Percentiles rank a stretch among this genome's conserved stretches.
These are phyloP conservation scores for Lacerta viridis DNA, from an alignment of 2,797 vertebrate genomes.

Conservation along the genomic window DNA sequence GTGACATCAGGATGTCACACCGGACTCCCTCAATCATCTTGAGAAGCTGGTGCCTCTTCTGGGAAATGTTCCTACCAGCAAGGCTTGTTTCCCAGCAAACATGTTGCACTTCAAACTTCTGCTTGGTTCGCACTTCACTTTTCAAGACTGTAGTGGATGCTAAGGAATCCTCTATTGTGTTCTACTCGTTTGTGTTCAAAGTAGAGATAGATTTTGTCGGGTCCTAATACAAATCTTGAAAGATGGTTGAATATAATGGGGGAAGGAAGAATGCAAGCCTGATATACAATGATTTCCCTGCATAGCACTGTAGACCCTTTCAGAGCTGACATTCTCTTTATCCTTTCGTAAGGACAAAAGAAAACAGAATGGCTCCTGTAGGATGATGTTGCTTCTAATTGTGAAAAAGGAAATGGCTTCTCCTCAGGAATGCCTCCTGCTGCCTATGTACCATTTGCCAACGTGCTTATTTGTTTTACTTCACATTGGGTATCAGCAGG, in stretches of 20 bases:
- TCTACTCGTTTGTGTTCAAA: background rate
- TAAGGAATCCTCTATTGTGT: background rate
- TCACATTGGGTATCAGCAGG: slow-evolving; percentile 36
- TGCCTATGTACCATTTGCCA: slow-evolving; percentile 48
- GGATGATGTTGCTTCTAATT: slow-evolving; percentile 6
- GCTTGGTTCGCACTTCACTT: background rate
- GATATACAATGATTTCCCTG: background rate
- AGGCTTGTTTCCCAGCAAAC: background rate
- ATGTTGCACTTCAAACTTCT: background rate
- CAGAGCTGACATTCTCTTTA: background rate
- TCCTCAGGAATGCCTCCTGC: slow-evolving; percentile 43
- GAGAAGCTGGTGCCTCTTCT: no score
- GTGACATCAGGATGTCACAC: no score
- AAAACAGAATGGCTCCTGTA: slow-evolving; percentile 26
- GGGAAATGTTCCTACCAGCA: no score
- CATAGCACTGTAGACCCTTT: background rate
- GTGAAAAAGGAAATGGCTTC: slow-evolving; percentile 42
- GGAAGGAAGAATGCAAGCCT: background rate
- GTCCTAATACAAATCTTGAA: slow-evolving; percentile 31
- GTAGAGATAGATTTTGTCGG: slow-evolving; percentile 24
- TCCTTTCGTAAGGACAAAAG: background rate
- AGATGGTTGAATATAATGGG: background rate
- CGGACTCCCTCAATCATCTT: no score
- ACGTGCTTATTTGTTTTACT: slow-evolving; percentile 45
- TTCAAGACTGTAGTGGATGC: background rate